Base-by-base conservation (phyloP, 2,797 vertebrate genomes). In the Pseudomugil tenellus region DNA sequence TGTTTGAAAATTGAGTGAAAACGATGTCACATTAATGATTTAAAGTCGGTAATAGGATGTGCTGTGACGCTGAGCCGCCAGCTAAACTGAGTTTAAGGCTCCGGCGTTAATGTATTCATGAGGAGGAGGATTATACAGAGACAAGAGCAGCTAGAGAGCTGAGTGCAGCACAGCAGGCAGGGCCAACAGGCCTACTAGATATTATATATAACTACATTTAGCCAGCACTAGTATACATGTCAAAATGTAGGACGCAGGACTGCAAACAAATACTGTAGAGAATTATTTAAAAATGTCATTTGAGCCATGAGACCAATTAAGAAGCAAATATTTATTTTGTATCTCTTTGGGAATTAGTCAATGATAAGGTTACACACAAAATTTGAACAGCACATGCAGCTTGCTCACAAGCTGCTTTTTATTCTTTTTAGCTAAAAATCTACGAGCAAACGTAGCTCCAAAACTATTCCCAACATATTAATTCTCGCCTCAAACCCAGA, bases 1-100 rank as follows among this genome's bases (percentile, higher is more conserved):
- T 94, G 93, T 93, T 94, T 93, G 90, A 88, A 93, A 92, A 93
- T 88, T 85, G 91, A 93, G 92, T 92, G 91, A 93, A 93, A 93
- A 93, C 89, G 91, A 92, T 93, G 93, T 94, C 93, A 94, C 91
- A 93, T 95, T 93, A 95, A 94, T 94, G 93, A 94, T 94, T 93
- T 94, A 93, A 93, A 94, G 92, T 92, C 85, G 90, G 92, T 94
- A 94, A 95, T 93, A 95, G 93, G 93, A 95, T 95, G 93, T 94
- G 93, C 92, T 94, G 92, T 92, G 92, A 92, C 82, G 91, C 90
- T 91, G 92, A 94, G 93, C 93, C 91, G 88, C 81, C 84, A 92
- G 92, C 92, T 93, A 93, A 95, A 87, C 92, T 87, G 86, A 92
- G 89, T 93, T 92, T 92, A 92, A 93, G 92, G 92, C 91, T 87